phyloP scores from a whole-genome alignment of 2,888 invertebrate genomes.

The Ferrisia virgata region DNA sequence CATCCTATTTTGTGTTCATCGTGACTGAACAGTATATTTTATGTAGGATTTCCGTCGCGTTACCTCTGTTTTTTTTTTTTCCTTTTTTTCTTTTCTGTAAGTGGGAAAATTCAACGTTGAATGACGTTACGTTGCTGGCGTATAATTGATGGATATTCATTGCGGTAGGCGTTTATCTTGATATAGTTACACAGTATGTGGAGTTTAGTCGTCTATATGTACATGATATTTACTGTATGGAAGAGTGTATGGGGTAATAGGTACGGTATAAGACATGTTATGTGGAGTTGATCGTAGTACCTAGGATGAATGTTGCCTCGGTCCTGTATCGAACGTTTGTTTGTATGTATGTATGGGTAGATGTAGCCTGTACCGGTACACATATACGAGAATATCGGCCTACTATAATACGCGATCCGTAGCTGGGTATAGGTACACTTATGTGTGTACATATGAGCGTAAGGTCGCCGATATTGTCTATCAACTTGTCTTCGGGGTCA shows the following conservation, averaged over 20 bases:
- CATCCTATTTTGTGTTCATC: neutral
- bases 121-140: neutral
- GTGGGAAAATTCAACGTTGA: neutral
- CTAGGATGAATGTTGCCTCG: too few species aligned
- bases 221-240: neutral
- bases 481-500: slow-evolving; percentile 6
- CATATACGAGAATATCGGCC: neutral
- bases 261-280: neutral
- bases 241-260: neutral
- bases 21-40: neutral
- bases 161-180: slow-evolving; percentile 20
- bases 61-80: neutral
- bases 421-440: too few species aligned
- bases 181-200: neutral
- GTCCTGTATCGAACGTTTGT: too few species aligned
- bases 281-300: neutral
- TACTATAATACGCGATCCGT: neutral
- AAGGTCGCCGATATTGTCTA: slow-evolving; percentile 4
- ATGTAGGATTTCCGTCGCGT: neutral
- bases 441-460: neutral
- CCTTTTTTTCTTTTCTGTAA: neutral
- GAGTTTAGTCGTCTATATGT: neutral
- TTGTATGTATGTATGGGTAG: too few species aligned
- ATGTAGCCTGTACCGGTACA: too few species aligned
- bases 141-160: slow-evolving; percentile 11